Conservation (phyloP, 1,140 invertebrate genomes). For the Elymnias hypermnestra region DNA sequence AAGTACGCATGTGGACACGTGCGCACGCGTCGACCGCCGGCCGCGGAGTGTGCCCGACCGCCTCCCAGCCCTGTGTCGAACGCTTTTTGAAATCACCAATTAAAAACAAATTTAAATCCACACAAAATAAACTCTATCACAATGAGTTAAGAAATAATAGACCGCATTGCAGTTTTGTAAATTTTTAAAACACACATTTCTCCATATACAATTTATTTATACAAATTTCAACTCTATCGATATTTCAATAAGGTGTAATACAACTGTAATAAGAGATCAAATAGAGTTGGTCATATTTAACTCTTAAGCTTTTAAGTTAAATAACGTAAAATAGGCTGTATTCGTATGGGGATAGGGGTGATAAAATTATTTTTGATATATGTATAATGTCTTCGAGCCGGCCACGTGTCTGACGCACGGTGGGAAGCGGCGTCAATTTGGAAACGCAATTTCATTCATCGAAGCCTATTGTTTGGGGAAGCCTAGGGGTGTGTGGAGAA, state of each 20-base stretch:
- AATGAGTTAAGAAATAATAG: neutral
- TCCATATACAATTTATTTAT: constrained; percentile 2
- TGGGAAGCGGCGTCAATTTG: constrained; percentile 65
- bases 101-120: neutral
- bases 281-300: constrained; percentile 12
- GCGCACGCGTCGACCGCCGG: constrained; percentile 51
- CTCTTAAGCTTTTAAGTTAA: neutral
- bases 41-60: constrained; percentile 46
- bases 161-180: constrained; percentile 5
- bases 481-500: constrained; percentile 28
- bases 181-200: constrained; percentile 10
- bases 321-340: constrained; percentile 6
- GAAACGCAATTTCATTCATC: constrained; percentile 57
- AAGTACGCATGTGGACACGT: constrained; percentile 39
- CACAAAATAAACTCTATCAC: neutral
- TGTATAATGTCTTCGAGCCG: constrained; percentile 15
- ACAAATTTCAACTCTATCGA: constrained; percentile 24
- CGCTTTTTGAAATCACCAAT: constrained; percentile 13
- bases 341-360: constrained; percentile 1
- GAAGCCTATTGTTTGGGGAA: constrained; percentile 27
- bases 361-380: too few relatives aligned
- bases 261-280: constrained; percentile 6
- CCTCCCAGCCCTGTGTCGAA: constrained; percentile 21
- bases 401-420: constrained; percentile 63
- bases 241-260: neutral